Evolutionary conservation across 2,113 vertebrate genomes (phyloP).

Genomic region (Microtus oregoni): DNA sequence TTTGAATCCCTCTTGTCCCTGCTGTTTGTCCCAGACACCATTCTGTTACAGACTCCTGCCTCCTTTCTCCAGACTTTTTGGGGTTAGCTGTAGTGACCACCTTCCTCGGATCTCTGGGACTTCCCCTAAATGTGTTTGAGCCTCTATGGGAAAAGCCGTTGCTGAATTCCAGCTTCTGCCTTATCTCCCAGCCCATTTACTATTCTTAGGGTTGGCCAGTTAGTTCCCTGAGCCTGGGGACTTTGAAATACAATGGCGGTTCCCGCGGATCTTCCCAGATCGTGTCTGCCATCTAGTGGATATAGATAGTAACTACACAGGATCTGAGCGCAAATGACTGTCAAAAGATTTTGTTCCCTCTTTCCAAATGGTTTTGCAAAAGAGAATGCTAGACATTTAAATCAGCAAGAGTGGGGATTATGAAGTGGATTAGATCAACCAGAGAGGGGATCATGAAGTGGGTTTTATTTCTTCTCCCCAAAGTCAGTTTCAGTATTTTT

Average conservation of each 20-base stretch:
- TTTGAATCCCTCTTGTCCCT: not conserved
- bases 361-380: not conserved
- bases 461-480: not conserved
- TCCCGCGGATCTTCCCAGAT: not conserved
- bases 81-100: not conserved
- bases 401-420: not conserved
- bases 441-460: not conserved
- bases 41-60: not conserved
- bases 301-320: not conserved
- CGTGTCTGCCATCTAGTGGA: constrained; percentile 71
- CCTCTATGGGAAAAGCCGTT: not conserved
- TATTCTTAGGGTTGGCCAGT: too few relatives aligned
- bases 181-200: not conserved
- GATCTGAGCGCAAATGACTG: rapidly evolving
- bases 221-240: not conserved
- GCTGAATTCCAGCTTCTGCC: not conserved
- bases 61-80: not conserved
- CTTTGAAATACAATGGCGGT: rapidly evolving
- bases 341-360: not conserved
- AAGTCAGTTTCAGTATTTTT: not conserved
- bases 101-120: too few relatives aligned
- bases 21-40: not conserved
- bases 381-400: not conserved
- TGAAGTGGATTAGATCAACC: not conserved
- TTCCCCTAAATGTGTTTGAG: not conserved